Percentiles rank a stretch among this genome's conserved stretches.
Evolutionary conservation across 2,797 vertebrate species (phyloP).

Genomic region (Neosalanx taihuensis): DNA sequence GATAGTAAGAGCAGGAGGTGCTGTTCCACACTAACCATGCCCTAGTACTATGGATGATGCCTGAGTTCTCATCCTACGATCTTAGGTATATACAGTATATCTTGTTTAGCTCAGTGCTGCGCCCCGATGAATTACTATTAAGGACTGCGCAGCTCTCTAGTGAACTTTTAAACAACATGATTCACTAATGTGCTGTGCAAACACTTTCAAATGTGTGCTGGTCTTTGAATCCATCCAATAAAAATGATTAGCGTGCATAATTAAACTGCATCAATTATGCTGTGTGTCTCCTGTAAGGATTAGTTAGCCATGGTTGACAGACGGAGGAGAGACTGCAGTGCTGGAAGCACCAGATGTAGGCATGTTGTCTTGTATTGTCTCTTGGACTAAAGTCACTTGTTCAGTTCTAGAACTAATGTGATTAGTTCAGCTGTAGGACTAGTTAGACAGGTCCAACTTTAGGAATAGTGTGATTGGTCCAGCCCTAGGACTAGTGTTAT

Average conservation of each 20-base stretch:
- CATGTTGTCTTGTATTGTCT: background rate
- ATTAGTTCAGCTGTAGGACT: too few species aligned
- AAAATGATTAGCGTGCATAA: constrained; percentile 8
- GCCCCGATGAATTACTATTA: background rate
- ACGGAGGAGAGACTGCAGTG: background rate
- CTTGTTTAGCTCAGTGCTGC: background rate
- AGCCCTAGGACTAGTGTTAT: too few species aligned
- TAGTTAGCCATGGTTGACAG: constrained; percentile 1
- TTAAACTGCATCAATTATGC: constrained; percentile 7
- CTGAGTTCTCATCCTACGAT: background rate
- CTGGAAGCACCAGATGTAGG: background rate
- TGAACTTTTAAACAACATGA: constrained; percentile 4
- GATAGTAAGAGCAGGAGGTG: background rate
- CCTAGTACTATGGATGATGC: background rate
- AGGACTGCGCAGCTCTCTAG: background rate
- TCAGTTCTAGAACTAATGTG: too few species aligned
- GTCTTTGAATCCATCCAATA: constrained; percentile 13
- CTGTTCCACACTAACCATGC: background rate
- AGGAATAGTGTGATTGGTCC: too few species aligned
- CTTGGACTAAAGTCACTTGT: too few species aligned
- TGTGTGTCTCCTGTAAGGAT: constrained; percentile 2
- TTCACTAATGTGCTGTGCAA: constrained; percentile 8
- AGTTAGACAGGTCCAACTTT: too few species aligned
- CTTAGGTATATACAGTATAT: background rate
- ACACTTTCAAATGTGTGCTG: constrained; percentile 8